A percentile compares a stretch with the other conserved stretches of the same genome.
These are phyloP conservation scores for Cepaea hortensis DNA, from an alignment of 2,888 invertebrate species.

Conservation along the genomic window DNA sequence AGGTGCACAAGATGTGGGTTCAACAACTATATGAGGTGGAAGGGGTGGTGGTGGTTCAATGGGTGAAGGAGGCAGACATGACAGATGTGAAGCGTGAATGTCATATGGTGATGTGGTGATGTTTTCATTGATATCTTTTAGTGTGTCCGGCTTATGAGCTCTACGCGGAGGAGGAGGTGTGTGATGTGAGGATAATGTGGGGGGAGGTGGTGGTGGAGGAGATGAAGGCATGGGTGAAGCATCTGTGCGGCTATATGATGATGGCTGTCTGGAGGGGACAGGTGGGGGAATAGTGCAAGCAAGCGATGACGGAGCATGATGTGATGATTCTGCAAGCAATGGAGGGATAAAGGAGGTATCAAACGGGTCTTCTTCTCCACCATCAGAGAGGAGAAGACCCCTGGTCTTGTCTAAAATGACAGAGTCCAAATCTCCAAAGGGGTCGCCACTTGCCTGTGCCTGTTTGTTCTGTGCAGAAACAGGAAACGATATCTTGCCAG, in stretches of 20 bases:
- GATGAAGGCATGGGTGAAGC: slow-evolving; percentile 41
- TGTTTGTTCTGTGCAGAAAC: slow-evolving; percentile 41
- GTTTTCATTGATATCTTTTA: slow-evolving; percentile 23
- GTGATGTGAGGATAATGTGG: neutral
- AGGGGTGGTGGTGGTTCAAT: slow-evolving; percentile 64
- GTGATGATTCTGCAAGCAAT: slow-evolving; percentile 21
- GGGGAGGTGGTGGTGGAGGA: slow-evolving; percentile 13
- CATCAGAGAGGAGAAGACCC: slow-evolving; percentile 39
- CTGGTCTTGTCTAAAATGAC: slow-evolving; percentile 40
- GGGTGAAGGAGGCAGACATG: slow-evolving; percentile 46
- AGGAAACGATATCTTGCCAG: slow-evolving; percentile 46
- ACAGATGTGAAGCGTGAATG: neutral
- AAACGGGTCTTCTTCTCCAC: slow-evolving; percentile 56
- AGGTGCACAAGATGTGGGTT: slow-evolving; percentile 40
- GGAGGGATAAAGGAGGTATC: slow-evolving; percentile 55
- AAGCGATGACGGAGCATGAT: slow-evolving; percentile 31
- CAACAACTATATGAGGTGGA: slow-evolving; percentile 47
- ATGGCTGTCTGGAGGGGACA: slow-evolving; percentile 35
- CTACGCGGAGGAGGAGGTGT: slow-evolving; percentile 15
- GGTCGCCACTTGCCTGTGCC: slow-evolving; percentile 45
- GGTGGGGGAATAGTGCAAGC: slow-evolving; percentile 22
- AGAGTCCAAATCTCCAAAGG: slow-evolving; percentile 43
- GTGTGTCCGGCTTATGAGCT: neutral
- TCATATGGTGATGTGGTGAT: slow-evolving; percentile 50
- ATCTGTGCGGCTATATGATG: slow-evolving; percentile 1